Evolutionary conservation across 2,113 vertebrate species (phyloP), one percentile per base, ranked within the genome.

Genomic region (Clarias magur): DNA sequence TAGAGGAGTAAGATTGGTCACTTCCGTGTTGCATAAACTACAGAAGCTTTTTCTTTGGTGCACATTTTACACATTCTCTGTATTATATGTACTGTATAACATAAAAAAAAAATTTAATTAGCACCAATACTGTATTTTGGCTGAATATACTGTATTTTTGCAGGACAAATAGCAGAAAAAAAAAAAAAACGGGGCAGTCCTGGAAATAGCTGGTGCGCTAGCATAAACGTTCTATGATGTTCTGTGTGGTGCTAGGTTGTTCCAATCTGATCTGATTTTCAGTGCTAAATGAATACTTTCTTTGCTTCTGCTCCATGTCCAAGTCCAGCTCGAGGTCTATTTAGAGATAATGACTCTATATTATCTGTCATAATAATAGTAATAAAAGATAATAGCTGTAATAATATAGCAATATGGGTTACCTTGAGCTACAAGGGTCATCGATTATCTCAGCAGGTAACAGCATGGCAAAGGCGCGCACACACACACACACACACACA

Each of bases 331-430:
- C 16, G 1, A 60, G 27, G 56, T 38, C 79, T 60, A 13, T 80
- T 80, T 80, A 11, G 27, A 19, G 30, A 7, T 60, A 80, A 80
- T 34, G 79, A 62, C 9, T 79, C 7, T 21, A 59, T 38, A 80
- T 38, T 34, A 80, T 34, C 56, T 59, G 27, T 80, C 54, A 59
- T 80, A 80, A 30, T 59, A 80, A 80, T 80, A 80, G 54, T 30
- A 30, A 80, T 80, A 34, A 59, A 80, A 60, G 19, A 48, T 62
- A 80, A 60, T 38, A 80, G 57, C 57, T 80, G 56, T 59, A 59
- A 80, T 59, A 57, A 34, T 42, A 13, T 8, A 80, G 56, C 9
- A 80, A 60, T 60, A 80, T 17, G 8, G 23, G 30, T 62, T 25
- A 62, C 57, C 30, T 81, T 81, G n/a, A 42, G 57, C 57, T 62